These are phyloP conservation scores for Plumapathes pennacea DNA, from an alignment of 92 coral and sea anemone species.

Conservation along the genomic window DNA sequence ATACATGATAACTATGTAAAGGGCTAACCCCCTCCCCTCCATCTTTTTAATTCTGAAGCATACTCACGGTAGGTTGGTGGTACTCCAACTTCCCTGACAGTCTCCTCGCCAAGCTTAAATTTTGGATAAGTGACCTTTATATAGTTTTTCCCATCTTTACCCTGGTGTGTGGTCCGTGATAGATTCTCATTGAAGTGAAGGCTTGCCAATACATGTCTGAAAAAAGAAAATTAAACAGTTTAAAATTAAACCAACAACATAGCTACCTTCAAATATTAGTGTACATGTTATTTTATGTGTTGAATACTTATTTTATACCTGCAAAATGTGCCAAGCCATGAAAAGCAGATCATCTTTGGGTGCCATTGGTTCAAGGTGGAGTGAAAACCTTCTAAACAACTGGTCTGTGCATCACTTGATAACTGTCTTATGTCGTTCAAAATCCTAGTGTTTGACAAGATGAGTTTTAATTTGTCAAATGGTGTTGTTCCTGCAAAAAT, in stretches of 20 bases:
- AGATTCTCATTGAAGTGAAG: constrained; percentile 55
- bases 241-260: no score
- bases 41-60: neutral
- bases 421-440: constrained; percentile 44
- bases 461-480: constrained; percentile 32
- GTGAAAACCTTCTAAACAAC: constrained; percentile 63
- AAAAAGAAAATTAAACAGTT: constrained; percentile 7
- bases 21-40: neutral
- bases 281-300: no score
- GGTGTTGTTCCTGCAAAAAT: constrained; percentile 55
- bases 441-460: constrained; percentile 27
- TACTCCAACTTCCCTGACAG: constrained; percentile 37
- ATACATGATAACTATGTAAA: neutral
- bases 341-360: constrained; percentile 61
- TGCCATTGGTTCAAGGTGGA: constrained; percentile 73
- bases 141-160: constrained; percentile 17
- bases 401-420: constrained; percentile 68
- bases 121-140: constrained; percentile 35
- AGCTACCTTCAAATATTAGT: no score
- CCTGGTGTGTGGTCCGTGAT: constrained; percentile 8
- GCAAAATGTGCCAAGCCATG: constrained; percentile 43
- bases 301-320: no score
- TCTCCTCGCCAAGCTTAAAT: constrained; percentile 47
- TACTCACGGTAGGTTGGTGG: constrained; percentile 38
- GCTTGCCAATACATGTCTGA: constrained; percentile 26